These are phyloP conservation scores for Pentalonia nigronervosa DNA, from an alignment of 1,140 invertebrate species.

Conservation along the genomic window DNA sequence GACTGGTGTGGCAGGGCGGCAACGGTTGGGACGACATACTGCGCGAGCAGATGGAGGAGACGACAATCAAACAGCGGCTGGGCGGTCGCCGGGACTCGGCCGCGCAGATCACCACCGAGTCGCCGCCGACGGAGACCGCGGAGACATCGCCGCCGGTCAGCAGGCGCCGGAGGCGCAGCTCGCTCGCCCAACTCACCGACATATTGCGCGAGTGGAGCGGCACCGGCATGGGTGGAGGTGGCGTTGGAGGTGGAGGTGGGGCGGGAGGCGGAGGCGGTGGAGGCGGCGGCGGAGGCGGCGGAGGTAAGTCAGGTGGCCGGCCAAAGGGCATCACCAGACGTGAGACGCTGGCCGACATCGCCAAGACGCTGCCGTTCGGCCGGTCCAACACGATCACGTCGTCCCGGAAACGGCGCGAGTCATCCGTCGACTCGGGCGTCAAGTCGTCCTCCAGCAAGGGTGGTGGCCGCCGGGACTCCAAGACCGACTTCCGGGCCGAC, in stretches of 20 bases:
- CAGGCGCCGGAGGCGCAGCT: constrained; percentile 78
- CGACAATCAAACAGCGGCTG: constrained; percentile 76
- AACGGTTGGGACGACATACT: constrained; percentile 92
- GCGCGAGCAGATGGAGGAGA: constrained; percentile 83
- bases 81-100: constrained; percentile 83
- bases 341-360: constrained; percentile 85
- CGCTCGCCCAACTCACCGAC: constrained; percentile 85
- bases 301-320: constrained; percentile 63
- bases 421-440: constrained; percentile 82
- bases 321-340: constrained; percentile 75
- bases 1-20: constrained; percentile 88
- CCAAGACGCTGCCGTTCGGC: constrained; percentile 76
- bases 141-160: constrained; percentile 71
- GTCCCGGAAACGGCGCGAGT: constrained; percentile 76
- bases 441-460: constrained; percentile 70
- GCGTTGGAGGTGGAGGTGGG: constrained; percentile 70
- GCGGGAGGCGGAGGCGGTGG: constrained; percentile 68
- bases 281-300: constrained; percentile 68
- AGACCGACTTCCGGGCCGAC: constrained; percentile 75
- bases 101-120: constrained; percentile 84
- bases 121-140: constrained; percentile 76
- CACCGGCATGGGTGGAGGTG: constrained; percentile 62
- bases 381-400: constrained; percentile 65
- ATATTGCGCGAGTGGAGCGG: constrained; percentile 86
- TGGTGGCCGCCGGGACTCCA: constrained; percentile 70